phyloP scores from a whole-genome alignment of 2,113 vertebrate species.

The Gobius niger region DNA sequence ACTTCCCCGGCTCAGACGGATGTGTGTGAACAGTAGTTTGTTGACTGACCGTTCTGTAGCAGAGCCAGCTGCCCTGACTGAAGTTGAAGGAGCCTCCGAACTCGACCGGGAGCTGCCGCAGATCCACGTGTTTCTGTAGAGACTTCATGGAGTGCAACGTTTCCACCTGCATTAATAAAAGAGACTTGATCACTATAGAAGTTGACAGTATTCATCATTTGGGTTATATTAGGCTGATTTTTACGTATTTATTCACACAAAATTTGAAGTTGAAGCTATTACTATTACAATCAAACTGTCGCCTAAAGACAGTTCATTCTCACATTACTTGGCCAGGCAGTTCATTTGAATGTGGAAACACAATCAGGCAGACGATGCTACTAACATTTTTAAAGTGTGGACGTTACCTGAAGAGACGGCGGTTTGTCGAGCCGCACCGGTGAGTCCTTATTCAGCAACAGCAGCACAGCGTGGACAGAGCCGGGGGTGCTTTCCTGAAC shows the following conservation, averaged over 20 bases:
- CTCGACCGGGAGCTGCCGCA: constrained; percentile 79
- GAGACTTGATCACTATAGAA: background rate
- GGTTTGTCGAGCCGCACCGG: constrained; percentile 74
- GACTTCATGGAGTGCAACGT: constrained; percentile 82
- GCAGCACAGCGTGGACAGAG: constrained; percentile 80
- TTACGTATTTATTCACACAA: no score
- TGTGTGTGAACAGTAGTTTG: background rate
- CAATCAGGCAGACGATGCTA: no score
- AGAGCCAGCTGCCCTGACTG: constrained; percentile 85
- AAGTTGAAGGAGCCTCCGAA: constrained; percentile 86
- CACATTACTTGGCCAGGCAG: no score
- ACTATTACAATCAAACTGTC: no score
- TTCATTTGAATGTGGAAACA: background rate
- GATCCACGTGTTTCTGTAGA: constrained; percentile 84
- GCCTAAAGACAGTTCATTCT: no score
- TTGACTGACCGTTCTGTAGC: constrained; percentile 85
- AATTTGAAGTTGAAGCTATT: no score
- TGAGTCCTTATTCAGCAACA: constrained; percentile 81
- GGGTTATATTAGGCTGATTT: no score
- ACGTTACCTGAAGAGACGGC: constrained; percentile 79
- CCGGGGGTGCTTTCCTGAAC: constrained; percentile 71
- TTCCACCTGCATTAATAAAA: constrained; percentile 77
- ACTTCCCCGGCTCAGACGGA: no score
- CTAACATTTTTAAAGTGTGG: background rate
- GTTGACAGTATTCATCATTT: no score